A percentile compares a stretch with the other conserved stretches of the same genome.
Evolutionary conservation across 2,797 vertebrate genomes (phyloP).

Genomic region (Falco cherrug): DNA sequence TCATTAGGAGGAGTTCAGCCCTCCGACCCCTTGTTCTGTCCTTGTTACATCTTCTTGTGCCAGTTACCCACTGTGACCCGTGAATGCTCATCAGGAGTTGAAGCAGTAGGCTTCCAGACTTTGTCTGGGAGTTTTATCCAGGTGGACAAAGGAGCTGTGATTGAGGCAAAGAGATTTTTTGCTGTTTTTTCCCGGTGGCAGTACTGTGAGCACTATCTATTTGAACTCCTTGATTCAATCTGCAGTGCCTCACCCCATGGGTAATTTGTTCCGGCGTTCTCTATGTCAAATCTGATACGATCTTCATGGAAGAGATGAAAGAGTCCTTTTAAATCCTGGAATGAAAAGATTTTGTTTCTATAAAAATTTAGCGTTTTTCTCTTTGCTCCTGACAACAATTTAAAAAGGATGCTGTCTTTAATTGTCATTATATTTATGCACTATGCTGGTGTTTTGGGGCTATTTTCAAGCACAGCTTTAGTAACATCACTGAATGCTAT

Average conservation of each 20-base stretch:
- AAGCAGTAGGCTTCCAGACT: slow-evolving; percentile 17
- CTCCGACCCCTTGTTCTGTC: neutral
- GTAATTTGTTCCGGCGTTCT: neutral
- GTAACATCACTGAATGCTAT: neutral
- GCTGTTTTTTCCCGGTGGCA: neutral
- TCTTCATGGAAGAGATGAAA: neutral
- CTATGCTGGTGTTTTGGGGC: neutral
- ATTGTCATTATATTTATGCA: neutral
- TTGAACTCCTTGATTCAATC: slow-evolving; percentile 23
- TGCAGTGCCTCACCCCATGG: neutral
- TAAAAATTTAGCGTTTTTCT: neutral
- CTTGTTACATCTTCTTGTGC: slow-evolving; percentile 17
- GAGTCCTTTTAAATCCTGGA: neutral
- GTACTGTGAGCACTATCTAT: slow-evolving; percentile 4
- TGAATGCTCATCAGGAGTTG: slow-evolving; percentile 50
- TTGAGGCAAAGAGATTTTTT: slow-evolving; percentile 41
- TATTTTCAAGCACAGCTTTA: neutral
- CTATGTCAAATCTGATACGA: neutral
- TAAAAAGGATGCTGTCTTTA: neutral
- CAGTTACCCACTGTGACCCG: slow-evolving; percentile 9
- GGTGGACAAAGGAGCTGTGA: slow-evolving; percentile 64
- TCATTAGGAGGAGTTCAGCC: neutral
- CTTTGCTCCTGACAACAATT: neutral
- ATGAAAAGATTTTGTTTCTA: neutral
- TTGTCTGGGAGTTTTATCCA: slow-evolving; percentile 22